phyloP scores from a whole-genome alignment of 2,888 invertebrate genomes.

The Andrena fulva region DNA sequence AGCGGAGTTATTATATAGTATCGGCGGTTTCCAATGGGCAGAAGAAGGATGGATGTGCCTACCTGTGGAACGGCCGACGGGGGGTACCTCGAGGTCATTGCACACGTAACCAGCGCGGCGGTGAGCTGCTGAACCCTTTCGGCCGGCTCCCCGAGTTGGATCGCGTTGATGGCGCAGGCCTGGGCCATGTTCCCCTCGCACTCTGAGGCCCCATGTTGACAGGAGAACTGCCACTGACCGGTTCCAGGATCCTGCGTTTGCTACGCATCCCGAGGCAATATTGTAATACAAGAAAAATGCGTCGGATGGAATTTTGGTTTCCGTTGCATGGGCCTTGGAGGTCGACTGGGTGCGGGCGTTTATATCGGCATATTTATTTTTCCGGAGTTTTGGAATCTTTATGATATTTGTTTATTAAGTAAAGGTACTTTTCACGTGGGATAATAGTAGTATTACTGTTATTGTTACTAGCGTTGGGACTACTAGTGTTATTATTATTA shows the following conservation, averaged over 20 bases:
- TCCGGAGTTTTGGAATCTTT: no score
- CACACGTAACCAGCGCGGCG: slow-evolving; percentile 83
- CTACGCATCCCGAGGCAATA: not conserved
- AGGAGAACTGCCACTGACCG: slow-evolving; percentile 81
- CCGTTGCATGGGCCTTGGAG: no score
- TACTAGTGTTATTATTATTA: no score
- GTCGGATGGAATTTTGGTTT: not conserved
- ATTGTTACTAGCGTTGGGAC: no score
- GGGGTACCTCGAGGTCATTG: slow-evolving; percentile 80
- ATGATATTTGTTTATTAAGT: no score
- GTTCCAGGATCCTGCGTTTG: slow-evolving; percentile 43
- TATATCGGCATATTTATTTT: no score
- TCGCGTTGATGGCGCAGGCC: slow-evolving; percentile 85
- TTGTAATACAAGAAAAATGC: not conserved
- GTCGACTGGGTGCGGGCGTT: no score
- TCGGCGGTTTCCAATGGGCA: no score
- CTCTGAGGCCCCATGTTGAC: slow-evolving; percentile 86
- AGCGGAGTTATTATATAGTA: not conserved
- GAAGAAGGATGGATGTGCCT: slow-evolving; percentile 32
- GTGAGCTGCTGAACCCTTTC: slow-evolving; percentile 66
- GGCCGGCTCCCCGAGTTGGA: slow-evolving; percentile 69
- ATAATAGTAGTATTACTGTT: no score
- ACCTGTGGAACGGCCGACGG: slow-evolving; percentile 75
- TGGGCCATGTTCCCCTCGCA: slow-evolving; percentile 86
- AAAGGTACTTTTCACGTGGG: no score